Base-by-base conservation (phyloP, 2,888 invertebrate species). In the Ectemnius continuus region DNA sequence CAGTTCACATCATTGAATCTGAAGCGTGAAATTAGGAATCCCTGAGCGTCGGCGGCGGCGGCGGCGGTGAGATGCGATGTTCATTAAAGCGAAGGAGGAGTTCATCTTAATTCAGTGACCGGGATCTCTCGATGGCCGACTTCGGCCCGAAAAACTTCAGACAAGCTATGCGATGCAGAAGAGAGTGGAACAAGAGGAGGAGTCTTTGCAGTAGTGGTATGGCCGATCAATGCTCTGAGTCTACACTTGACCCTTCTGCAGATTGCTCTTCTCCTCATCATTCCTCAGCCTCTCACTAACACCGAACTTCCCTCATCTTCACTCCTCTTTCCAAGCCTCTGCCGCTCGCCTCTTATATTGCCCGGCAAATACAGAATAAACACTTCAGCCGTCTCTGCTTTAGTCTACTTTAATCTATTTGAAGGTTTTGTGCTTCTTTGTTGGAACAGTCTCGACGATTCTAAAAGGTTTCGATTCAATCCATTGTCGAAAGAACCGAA, bases 201-300 rank as follows among this genome's bases (percentile, higher is more conserved):
- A 73, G 78, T 76, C 36, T 68, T 73, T 67, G 69, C 61, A 68
- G 72, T 61, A 72, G 64, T 61, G 60, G 71, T 72, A 68, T 76
- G 73, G 71, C 65, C 84, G 84, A 84, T 84, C 84, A 83, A 84
- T 84, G 84, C 82, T 72, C 70, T 70, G 81, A 67, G 72, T 71
- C 78, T 67, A 66, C 56, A 47, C 58, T 56, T 57, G 4, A 13
- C 61, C 46, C 48, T 11, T 16, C 61, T 48, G 36, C 20, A 3
- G 47, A 64, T 8, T 20, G 28, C n/a, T 5, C 68, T 47, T 64
- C n/a, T 65, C 73, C 61, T 70, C 76, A 70, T 62, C 70, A 65
- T 70, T 69, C 4, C 48, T 48, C 77, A 59, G 28, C 73, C 73
- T 48, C 70, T 61, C 70, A 61, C 56, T 69, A 62, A 73, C 69